Percentiles rank a stretch among this genome's conserved stretches.
phyloP scores from a whole-genome alignment of 1,140 invertebrate genomes.

The Vanessa tameamea region DNA sequence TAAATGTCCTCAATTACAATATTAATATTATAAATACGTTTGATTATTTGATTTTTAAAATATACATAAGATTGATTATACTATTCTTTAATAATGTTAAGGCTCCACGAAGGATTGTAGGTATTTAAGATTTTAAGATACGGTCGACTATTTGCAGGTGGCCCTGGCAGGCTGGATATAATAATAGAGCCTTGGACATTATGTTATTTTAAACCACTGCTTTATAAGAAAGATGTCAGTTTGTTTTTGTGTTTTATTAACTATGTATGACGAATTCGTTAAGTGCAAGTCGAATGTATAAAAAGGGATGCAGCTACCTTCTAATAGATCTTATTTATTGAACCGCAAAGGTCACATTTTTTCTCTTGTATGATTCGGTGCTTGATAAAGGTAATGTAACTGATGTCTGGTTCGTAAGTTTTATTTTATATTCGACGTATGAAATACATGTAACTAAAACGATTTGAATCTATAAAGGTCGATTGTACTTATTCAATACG shows the following conservation, averaged over 20 bases:
- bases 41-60: not conserved
- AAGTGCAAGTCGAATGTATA: no score
- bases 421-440: no score
- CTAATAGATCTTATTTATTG: no score
- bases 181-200: slow-evolving; percentile 31
- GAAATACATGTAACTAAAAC: not conserved
- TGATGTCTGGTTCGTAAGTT: no score
- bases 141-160: slow-evolving; percentile 31
- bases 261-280: no score
- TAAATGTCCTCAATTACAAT: no score
- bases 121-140: slow-evolving; percentile 41
- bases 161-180: slow-evolving; percentile 35
- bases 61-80: not conserved
- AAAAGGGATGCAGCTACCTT: no score
- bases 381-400: not conserved
- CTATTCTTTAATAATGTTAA: slow-evolving; percentile 26
- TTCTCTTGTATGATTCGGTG: not conserved
- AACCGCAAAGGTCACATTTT: no score
- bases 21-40: no score
- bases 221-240: not conserved
- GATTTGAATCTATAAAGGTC: not conserved
- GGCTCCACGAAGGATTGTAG: slow-evolving; percentile 38
- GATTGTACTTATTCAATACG: not conserved
- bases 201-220: slow-evolving; percentile 19
- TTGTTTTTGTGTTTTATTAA: not conserved